Evolutionary conservation across 2,797 vertebrate species (phyloP).

Genomic region (Tauraco hartlaubi): DNA sequence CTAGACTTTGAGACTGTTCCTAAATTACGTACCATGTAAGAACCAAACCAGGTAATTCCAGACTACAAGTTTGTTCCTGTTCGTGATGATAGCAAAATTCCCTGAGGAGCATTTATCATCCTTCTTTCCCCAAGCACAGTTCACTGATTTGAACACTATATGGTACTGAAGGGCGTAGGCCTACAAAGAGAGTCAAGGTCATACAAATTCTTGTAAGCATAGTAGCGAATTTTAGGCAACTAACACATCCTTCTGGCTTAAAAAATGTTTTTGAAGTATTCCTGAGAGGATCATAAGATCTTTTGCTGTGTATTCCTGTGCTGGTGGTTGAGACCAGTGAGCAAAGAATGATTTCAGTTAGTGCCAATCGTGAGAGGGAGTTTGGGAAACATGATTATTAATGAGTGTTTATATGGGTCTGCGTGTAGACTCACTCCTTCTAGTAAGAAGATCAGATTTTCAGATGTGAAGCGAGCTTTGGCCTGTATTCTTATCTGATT

Average conservation of each 20-base stretch:
- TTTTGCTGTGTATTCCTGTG: neutral
- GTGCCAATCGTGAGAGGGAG: neutral
- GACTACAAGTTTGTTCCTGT: neutral
- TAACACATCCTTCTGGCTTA: neutral
- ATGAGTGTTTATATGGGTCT: neutral
- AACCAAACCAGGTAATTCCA: neutral
- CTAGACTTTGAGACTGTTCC: neutral
- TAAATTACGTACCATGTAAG: neutral
- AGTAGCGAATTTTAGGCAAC: neutral
- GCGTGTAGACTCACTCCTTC: neutral
- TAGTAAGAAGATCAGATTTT: slow-evolving; percentile 18
- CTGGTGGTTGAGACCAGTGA: neutral
- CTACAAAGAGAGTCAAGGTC: neutral
- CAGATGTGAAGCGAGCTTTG: slow-evolving; percentile 14
- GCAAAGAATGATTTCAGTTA: neutral
- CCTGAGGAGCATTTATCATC: neutral
- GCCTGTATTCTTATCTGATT: slow-evolving; percentile 3
- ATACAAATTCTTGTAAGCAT: neutral
- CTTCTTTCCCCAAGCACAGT: neutral
- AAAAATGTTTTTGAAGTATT: neutral
- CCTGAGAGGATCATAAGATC: neutral
- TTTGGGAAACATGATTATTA: neutral
- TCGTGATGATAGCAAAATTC: neutral
- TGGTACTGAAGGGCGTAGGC: neutral
- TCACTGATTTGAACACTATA: neutral